Evolutionary conservation across 2,113 vertebrate genomes (phyloP).

Genomic region (Leucoraja erinaceus): DNA sequence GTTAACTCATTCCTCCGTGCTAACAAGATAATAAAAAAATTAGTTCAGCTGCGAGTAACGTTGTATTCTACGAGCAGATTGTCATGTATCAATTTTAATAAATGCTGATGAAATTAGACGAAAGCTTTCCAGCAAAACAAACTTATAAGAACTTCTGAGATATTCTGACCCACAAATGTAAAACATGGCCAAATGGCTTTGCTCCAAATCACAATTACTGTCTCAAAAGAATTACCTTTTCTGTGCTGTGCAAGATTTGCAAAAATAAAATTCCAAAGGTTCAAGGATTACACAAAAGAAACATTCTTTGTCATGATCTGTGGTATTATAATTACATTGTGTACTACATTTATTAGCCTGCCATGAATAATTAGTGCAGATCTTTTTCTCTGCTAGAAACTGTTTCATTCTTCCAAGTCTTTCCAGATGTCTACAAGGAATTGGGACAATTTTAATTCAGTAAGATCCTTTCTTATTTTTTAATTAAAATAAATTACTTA

Average conservation of each 20-base stretch:
- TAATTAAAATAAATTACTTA: background rate
- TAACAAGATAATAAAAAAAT: background rate
- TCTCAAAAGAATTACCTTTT: background rate
- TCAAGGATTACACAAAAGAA: background rate
- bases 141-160: background rate
- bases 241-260: background rate
- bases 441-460: background rate
- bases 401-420: background rate
- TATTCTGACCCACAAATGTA: background rate
- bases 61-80: background rate
- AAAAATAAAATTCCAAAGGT: background rate
- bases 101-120: background rate
- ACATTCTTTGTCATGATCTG: background rate
- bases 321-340: background rate
- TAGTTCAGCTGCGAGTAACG: background rate
- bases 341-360: background rate
- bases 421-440: background rate
- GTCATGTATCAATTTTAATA: background rate
- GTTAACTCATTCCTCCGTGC: background rate
- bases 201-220: background rate
- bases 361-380: background rate
- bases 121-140: background rate
- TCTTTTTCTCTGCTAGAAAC: background rate
- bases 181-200: background rate
- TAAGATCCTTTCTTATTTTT: background rate